phyloP scores from a whole-genome alignment of 2,888 invertebrate genomes.

The Acanthosepion pharaonis region DNA sequence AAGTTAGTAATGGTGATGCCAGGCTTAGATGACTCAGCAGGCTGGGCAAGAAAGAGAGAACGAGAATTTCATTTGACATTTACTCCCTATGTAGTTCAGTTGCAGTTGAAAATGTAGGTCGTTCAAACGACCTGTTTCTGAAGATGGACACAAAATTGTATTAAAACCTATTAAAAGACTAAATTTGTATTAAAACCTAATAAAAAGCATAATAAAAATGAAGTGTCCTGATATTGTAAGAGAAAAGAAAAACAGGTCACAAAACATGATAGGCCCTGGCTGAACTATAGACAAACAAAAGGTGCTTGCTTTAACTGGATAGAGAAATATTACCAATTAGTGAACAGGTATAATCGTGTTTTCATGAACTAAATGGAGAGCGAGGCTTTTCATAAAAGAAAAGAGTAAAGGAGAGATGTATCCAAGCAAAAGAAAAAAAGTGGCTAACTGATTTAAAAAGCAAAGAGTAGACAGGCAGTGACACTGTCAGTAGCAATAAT shows the following conservation, averaged over 20 bases:
- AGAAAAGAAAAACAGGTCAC: not conserved
- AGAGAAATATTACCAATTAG: not conserved
- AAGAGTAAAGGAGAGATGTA: not conserved
- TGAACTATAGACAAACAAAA: not conserved
- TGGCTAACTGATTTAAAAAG: not conserved
- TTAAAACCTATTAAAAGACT: not conserved
- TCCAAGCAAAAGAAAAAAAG: not conserved
- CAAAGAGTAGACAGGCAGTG: not conserved
- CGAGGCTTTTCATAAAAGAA: not conserved
- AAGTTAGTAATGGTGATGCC: constrained; percentile 33
- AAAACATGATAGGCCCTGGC: not conserved
- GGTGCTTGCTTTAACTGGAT: not conserved
- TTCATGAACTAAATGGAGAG: not conserved
- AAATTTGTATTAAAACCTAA: not conserved
- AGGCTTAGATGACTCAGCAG: constrained; percentile 11
- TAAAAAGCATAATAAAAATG: not conserved
- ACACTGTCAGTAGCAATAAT: not conserved
- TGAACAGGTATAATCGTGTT: not conserved
- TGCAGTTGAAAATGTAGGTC: not conserved
- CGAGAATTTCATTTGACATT: not conserved
- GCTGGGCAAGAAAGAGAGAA: not conserved
- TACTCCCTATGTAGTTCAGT: not conserved
- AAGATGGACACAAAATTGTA: not conserved
- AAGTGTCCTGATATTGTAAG: not conserved
- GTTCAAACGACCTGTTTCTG: not conserved